Evolutionary conservation across 1,140 invertebrate species (phyloP).

Genomic region (Zaprionus lachaisei): DNA sequence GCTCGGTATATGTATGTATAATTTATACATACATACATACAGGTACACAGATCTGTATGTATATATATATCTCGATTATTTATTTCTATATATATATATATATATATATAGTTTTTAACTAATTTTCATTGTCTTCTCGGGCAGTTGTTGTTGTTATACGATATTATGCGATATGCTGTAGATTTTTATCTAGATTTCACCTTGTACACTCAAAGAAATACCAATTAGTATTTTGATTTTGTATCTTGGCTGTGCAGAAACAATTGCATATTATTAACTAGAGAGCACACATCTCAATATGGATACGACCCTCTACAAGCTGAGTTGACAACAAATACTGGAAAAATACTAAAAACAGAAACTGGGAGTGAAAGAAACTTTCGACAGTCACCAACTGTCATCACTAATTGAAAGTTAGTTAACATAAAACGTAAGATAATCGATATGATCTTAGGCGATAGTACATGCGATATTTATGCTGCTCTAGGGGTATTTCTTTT

Average conservation of each 20-base stretch:
- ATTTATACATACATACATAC: constrained; percentile 49
- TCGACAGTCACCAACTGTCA: background rate
- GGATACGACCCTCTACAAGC: constrained; percentile 42
- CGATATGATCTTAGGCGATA: constrained; percentile 18
- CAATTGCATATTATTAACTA: constrained; percentile 40
- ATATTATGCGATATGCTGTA: constrained; percentile 8
- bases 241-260: constrained; percentile 2
- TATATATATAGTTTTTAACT: constrained; percentile 21
- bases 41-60: constrained; percentile 15
- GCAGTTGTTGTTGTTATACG: constrained; percentile 45
- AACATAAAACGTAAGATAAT: constrained; percentile 1
- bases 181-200: constrained; percentile 5
- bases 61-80: constrained; percentile 34
- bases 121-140: constrained; percentile 26
- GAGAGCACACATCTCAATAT: constrained; percentile 80
- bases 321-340: constrained; percentile 39
- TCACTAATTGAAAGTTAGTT: constrained; percentile 7
- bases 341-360: constrained; percentile 10
- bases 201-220: constrained; percentile 2
- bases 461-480: constrained; percentile 4
- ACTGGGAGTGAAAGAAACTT: constrained; percentile 1
- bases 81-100: constrained; percentile 34
- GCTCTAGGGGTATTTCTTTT: background rate
- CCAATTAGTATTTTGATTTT: constrained; percentile 1
- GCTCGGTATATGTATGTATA: constrained; percentile 64